phyloP scores from a whole-genome alignment of 2,113 vertebrate species.

The Charina bottae region DNA sequence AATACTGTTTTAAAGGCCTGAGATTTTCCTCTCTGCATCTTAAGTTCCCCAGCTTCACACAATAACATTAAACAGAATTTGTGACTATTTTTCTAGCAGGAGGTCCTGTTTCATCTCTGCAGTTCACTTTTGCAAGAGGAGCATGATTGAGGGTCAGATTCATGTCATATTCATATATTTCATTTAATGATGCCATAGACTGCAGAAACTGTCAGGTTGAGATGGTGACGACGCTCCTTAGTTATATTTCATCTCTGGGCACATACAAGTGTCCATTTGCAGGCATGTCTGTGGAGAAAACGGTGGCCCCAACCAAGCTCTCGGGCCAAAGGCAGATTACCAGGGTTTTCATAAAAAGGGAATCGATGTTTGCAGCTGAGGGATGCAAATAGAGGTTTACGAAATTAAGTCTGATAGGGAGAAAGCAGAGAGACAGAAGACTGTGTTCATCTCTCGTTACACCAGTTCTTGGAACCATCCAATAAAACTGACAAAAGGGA shows the following conservation, averaged over 20 bases:
- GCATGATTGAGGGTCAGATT: slow-evolving; percentile 37
- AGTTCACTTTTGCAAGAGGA: slow-evolving; percentile 56
- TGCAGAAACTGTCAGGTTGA: no score
- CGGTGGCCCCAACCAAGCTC: no score
- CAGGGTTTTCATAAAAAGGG: no score
- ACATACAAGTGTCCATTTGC: no score
- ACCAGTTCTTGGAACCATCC: not conserved
- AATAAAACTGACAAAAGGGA: not conserved
- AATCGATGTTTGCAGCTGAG: not conserved
- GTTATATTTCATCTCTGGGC: no score
- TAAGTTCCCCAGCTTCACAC: slow-evolving; percentile 21
- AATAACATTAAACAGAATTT: slow-evolving; percentile 40
- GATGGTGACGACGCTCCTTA: no score
- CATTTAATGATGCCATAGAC: not conserved
- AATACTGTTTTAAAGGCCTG: not conserved
- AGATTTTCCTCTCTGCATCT: slow-evolving; percentile 27
- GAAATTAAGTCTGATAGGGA: not conserved
- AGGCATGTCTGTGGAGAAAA: no score
- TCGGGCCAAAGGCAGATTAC: no score
- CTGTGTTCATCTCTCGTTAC: not conserved
- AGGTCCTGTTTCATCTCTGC: slow-evolving; percentile 60
- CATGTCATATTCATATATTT: not conserved
- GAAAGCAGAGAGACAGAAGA: not conserved
- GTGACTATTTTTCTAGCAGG: slow-evolving; percentile 44
- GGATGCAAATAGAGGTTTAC: not conserved